Base-by-base conservation (phyloP, 2,888 invertebrate species). In the Eurytoma californica region DNA sequence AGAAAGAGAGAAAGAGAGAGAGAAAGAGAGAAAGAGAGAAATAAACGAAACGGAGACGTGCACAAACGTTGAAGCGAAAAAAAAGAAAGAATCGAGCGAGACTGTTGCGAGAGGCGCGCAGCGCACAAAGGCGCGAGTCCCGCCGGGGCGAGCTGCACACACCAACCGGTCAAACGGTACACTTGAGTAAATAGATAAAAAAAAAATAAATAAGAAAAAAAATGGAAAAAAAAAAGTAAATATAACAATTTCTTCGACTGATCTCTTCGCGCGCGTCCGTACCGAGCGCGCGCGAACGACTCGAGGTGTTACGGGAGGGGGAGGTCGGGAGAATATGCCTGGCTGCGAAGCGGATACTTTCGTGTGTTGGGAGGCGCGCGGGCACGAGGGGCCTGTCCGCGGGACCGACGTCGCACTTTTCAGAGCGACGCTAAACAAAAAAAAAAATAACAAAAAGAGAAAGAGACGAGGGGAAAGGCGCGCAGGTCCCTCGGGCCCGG, bases 181-280 rank as follows among this genome's bases (percentile, higher is more conserved):
- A 39, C 39, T 39, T 9, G 39, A 39, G 39, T 39, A 9, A 39
- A 57, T 57, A 53, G 60, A 13, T 65, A 66, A 67, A 74, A 66
- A 67, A 66, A 20, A 65, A 16, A 72, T 9, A 57, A 53, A 28
- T 14, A 51, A n/a, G 51, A 66, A 75, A 61, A 77, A 72, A 82
- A 55, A 70, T 80, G 77, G 61, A 70, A 72, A 79, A 47, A 77
- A 78, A 55, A 53, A 79, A 63, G 28, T 58, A 24, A 51, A 79
- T 28, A 51, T 53, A 51, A 3, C 57, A 49, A 63, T 74, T 75
- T 39, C 39, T 39, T 61, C 65, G 72, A 69, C 70, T 77, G 77
- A 77, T 77, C 70, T 77, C 72, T 67, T 68, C 57, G 72, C 72
- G 60, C 72, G 66, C 72, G 58, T 58, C 58, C 53, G 57, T 51